phyloP scores from a whole-genome alignment of 1,140 invertebrate species.

The Pogonomyrmex barbatus region DNA sequence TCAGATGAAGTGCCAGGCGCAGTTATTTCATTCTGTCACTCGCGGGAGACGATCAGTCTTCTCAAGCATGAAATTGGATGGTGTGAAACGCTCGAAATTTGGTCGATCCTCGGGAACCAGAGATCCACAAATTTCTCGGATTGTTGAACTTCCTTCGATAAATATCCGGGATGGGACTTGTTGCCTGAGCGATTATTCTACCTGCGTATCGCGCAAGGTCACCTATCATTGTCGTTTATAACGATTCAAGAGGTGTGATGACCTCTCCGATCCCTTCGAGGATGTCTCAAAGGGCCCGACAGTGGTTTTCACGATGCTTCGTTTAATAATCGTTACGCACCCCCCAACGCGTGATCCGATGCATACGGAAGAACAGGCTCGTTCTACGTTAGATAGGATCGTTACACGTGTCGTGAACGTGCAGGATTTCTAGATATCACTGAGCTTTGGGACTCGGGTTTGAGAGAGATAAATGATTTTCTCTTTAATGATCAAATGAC shows the following conservation, averaged over 20 bases:
- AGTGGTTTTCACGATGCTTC: conserved; percentile 11
- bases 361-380: conserved; percentile 11
- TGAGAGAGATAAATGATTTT: not conserved
- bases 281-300: conserved; percentile 64
- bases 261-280: not conserved
- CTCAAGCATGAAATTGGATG: conserved; percentile 29
- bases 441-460: not conserved
- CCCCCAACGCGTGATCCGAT: not conserved
- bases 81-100: conserved; percentile 3
- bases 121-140: conserved; percentile 49
- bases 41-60: not conserved
- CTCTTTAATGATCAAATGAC: not conserved
- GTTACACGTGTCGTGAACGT: conserved; percentile 22
- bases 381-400: conserved; percentile 18
- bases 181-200: conserved; percentile 59
- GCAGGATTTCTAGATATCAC: conserved; percentile 9
- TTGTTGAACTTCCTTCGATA: conserved; percentile 22
- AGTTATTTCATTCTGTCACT: conserved; percentile 2
- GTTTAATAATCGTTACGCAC: conserved; percentile 42
- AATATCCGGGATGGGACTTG: conserved; percentile 22
- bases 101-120: not conserved
- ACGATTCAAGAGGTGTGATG: conserved; percentile 39
- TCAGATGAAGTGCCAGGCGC: not conserved
- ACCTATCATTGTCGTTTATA: conserved; percentile 63
- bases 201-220: conserved; percentile 78